These are phyloP conservation scores for Cheiracanthium punctorium DNA, from an alignment of 2,888 invertebrate genomes.

Conservation along the genomic window DNA sequence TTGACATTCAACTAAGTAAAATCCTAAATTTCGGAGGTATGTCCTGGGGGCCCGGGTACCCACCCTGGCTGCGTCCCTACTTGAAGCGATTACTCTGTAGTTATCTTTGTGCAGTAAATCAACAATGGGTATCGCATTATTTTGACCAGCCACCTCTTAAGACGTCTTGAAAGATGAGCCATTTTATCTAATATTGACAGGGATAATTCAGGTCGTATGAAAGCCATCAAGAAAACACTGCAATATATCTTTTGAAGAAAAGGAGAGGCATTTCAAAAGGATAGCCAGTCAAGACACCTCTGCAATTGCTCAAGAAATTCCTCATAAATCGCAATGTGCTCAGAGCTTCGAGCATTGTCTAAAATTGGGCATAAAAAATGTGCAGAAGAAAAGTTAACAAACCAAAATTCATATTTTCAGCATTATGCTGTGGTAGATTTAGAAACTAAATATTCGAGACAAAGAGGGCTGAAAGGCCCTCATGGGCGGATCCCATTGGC, in stretches of 20 bases:
- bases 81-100: no score
- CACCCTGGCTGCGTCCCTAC: no score
- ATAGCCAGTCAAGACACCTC: background rate
- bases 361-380: conserved; percentile 3
- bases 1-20: no score
- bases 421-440: background rate
- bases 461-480: conserved; percentile 41
- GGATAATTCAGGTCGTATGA: background rate
- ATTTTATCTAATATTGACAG: background rate
- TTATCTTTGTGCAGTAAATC: no score
- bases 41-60: no score
- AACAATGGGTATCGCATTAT: no score
- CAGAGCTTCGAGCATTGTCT: conserved; percentile 27
- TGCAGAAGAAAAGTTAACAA: conserved; percentile 25
- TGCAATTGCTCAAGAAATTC: background rate
- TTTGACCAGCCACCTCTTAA: background rate
- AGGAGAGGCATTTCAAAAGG: conserved; percentile 9
- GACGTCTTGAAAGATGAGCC: background rate
- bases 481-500: conserved; percentile 38
- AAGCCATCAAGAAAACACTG: background rate
- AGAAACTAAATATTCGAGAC: conserved; percentile 51
- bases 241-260: background rate
- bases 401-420: conserved; percentile 32
- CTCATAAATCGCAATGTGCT: background rate
- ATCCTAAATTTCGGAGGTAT: no score